Evolutionary conservation across 1,140 invertebrate genomes (phyloP).

Genomic region (Saxidomus purpurata): DNA sequence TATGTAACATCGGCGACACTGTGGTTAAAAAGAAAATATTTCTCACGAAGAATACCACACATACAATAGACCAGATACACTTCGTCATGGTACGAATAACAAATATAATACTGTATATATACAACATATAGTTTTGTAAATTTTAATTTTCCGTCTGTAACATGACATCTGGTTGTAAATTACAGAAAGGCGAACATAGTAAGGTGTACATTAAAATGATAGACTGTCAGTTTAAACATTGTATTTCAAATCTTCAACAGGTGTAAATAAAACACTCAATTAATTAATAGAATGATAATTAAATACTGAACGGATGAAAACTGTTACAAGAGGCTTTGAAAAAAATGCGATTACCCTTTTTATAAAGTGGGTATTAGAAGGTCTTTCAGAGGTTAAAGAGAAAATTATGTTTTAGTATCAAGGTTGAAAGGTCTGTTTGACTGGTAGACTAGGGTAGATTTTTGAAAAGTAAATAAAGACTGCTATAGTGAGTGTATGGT

Average conservation of each 20-base stretch:
- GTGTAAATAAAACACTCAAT: not conserved
- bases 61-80: not conserved
- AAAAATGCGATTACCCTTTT: too few species aligned
- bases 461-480: too few species aligned
- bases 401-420: too few species aligned
- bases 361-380: too few species aligned
- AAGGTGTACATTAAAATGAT: not conserved
- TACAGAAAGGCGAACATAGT: not conserved
- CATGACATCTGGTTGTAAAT: conserved; percentile 16
- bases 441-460: too few species aligned
- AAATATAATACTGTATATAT: not conserved
- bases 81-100: not conserved
- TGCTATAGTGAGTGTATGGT: too few species aligned
- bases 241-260: not conserved
- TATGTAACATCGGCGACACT: too few species aligned
- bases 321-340: too few species aligned
- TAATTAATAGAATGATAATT: not conserved
- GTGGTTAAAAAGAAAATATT: too few species aligned
- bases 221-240: not conserved
- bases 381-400: too few species aligned
- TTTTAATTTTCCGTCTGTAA: not conserved
- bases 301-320: too few species aligned
- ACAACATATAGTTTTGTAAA: not conserved
- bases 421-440: too few species aligned
- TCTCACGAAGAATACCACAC: not conserved